Base-by-base conservation (phyloP, 2,113 vertebrate species). In the Hemicordylus capensis region DNA sequence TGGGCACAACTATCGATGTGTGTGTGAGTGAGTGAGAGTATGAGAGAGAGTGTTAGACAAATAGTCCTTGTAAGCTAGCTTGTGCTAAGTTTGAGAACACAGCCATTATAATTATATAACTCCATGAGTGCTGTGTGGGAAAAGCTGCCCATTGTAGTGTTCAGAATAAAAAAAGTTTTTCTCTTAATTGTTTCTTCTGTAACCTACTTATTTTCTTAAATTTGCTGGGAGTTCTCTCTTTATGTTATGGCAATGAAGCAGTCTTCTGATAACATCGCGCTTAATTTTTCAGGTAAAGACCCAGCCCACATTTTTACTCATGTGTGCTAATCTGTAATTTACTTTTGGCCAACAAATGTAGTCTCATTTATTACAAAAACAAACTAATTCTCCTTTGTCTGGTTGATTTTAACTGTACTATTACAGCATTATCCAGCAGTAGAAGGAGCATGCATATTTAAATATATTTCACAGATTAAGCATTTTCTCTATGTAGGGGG, bases 401-500 rank as follows among this genome's bases (percentile, higher is more conserved):
- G 86, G 91, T 87, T 94, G 91, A 93, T 94, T 93, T 93, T 94
- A 94, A 91, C 86, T 90, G 24, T 83, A 69, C 54, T 79, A 83
- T 88, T 94, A 84, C 78, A 85, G 31, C 90, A 90, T 87, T 89
- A 89, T 76, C 87, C 85, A 61, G 92, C 93, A 84, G 73, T 93
- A 95, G 89, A 83, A 82, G 87, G 93, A 92, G 91, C 80, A 93
- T 90, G 90, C 92, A 95, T 94, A 90, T 93, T 95, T 93, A 91
- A 95, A 94, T 95, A 92, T 85, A 93, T 90, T 93, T 84, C 92
- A 92, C 83, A 92, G 90, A 93, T 88, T 94, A 96, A 95, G 92
- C 91, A 94, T 89, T 95, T 94, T 92, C 56, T 91, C 86, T 89
- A 93, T 93, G 77, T 89, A 93, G 91, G 89, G 87, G 72, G 79